These are phyloP conservation scores for Champsocephalus gunnari DNA, from an alignment of 2,797 vertebrate species.

Conservation along the genomic window DNA sequence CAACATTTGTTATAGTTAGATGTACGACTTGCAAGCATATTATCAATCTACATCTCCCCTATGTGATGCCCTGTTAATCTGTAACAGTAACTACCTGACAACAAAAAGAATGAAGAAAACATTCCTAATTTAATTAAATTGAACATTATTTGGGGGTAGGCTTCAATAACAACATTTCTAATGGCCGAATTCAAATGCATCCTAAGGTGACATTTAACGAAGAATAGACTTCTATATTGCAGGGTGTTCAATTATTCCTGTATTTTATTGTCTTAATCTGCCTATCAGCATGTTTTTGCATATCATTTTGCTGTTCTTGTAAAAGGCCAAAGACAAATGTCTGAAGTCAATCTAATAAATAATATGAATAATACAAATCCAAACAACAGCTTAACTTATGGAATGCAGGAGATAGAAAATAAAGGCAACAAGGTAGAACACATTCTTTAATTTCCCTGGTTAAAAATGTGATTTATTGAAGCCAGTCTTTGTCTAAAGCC, in stretches of 20 bases:
- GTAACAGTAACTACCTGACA: constrained; percentile 27
- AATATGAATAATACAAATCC: background rate
- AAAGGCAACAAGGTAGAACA: constrained; percentile 31
- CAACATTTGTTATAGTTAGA: background rate
- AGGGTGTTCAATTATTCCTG: background rate
- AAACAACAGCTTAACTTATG: constrained; percentile 20
- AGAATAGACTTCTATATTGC: background rate
- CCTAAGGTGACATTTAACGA: background rate
- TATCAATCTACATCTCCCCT: constrained; percentile 7
- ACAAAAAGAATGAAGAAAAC: background rate
- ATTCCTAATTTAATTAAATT: background rate
- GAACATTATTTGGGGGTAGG: background rate
- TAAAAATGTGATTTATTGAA: constrained; percentile 56
- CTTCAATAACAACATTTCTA: constrained; percentile 8
- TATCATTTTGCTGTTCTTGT: too few species aligned
- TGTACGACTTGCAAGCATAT: background rate
- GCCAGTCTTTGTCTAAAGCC: constrained; percentile 43
- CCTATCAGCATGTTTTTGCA: too few species aligned
- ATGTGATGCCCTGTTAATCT: constrained; percentile 31
- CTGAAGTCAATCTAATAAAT: too few species aligned
- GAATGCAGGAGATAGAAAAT: constrained; percentile 36
- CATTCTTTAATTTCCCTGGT: constrained; percentile 71
- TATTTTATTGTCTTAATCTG: background rate
- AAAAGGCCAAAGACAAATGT: too few species aligned
- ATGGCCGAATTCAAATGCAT: background rate